Evolutionary conservation across 2,113 vertebrate genomes (phyloP).

Genomic region (Maccullochella peelii): DNA sequence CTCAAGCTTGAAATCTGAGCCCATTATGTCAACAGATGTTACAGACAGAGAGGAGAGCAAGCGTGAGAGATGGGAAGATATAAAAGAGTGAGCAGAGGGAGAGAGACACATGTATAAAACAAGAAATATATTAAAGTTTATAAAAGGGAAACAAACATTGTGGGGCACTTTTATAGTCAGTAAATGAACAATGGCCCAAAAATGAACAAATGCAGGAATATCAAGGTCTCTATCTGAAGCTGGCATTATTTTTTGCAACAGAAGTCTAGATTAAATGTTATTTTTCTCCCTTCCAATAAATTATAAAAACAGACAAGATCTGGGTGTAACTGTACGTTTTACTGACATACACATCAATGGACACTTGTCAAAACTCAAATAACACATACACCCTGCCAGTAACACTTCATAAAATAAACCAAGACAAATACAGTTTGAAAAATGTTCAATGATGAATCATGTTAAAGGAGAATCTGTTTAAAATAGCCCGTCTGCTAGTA

Average conservation of each 20-base stretch:
- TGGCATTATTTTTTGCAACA: constrained; percentile 5
- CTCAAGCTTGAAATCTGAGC: constrained; percentile 82
- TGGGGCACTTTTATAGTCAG: constrained; percentile 20
- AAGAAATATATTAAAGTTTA: not conserved
- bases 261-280: not conserved
- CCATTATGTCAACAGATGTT: constrained; percentile 83
- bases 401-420: constrained; percentile 41
- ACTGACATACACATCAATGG: constrained; percentile 41
- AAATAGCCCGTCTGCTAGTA: constrained; percentile 6
- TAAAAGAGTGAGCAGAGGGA: constrained; percentile 13
- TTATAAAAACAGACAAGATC: constrained; percentile 21
- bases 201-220: not conserved
- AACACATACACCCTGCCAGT: constrained; percentile 22
- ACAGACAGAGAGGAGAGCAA: constrained; percentile 65
- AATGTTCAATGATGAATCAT: constrained; percentile 14
- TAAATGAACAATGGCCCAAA: not conserved
- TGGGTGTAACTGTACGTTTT: constrained; percentile 36
- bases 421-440: constrained; percentile 21
- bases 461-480: constrained; percentile 15
- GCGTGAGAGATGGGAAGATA: constrained; percentile 51
- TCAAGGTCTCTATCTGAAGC: not conserved
- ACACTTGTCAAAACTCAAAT: constrained; percentile 48
- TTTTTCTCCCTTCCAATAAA: not conserved
- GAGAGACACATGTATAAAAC: constrained; percentile 29
- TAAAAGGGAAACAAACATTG: constrained; percentile 6